Evolutionary conservation across 2,113 vertebrate species (phyloP), one percentile per base, ranked within the genome.

Genomic region (Bufo gargarizans): DNA sequence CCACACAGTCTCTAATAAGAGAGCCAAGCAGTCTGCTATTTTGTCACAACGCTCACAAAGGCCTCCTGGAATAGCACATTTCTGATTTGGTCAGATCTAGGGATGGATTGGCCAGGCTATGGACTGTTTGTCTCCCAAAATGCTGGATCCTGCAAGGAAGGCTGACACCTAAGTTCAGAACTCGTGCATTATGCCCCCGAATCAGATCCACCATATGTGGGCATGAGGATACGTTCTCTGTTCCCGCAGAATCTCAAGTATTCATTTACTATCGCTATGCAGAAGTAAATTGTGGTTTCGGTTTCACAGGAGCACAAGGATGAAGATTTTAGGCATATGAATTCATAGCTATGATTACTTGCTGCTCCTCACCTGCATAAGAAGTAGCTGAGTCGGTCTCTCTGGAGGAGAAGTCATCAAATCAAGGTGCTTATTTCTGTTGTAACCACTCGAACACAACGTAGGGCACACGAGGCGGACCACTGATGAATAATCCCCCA

Each of bases 351-450:
- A 14, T 47, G 45, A 72, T 45, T 45, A 43, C 8, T 19, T 14
- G 22, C n/a, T 53, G 45, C 49, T 58, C 7, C 67, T 78, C 61
- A 99, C 98, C 97, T 99, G 98, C 43, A 99, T 93, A 59, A 99
- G 95, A 19, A 98, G 94, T 81, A 99, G 94, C 94, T 99, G 98
- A 59, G 97, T 97, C 0, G 98, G 98, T 89, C 98, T 95, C 93
- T 99, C 98, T 0, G 98, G 98, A 74, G 96, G 94, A 56, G 97
- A 97, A 8, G 96, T 97, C 91, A 97, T 95, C 82, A 98, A 97
- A 77, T 98, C 97, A 92, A 99, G 91, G 82, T 97, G 93, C 82
- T 98, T 99, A 74, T 92, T 93, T 88, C 95, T 95, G 91, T 94
- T 93, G 0, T 93, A 95, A 0, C 94, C 94, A 65, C 95, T 95